These are phyloP conservation scores for Thysanoteuthis rhombus DNA, from an alignment of 2,888 invertebrate species.

Conservation along the genomic window DNA sequence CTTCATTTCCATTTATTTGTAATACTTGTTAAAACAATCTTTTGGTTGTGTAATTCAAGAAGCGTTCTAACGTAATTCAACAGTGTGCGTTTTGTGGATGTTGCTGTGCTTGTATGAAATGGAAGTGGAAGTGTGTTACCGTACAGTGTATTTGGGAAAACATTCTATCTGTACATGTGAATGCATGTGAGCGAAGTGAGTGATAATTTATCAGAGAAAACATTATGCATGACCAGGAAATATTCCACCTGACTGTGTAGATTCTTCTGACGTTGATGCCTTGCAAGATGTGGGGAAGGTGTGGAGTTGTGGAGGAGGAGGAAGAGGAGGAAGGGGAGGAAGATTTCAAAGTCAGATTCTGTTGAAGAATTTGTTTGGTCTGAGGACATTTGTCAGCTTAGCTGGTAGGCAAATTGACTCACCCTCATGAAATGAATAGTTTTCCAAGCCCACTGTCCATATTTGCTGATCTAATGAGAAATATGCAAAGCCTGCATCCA, in stretches of 20 bases:
- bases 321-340: not conserved
- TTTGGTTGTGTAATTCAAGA: too few relatives aligned
- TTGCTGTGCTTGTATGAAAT: too few relatives aligned
- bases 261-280: not conserved
- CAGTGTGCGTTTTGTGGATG: too few relatives aligned
- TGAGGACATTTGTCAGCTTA: not conserved
- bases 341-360: not conserved
- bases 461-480: not conserved
- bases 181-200: not conserved
- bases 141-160: not conserved
- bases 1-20: too few relatives aligned
- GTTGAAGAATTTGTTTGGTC: slow-evolving; percentile 12
- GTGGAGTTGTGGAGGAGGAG: not conserved
- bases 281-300: not conserved
- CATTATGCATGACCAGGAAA: not conserved
- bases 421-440: not conserved
- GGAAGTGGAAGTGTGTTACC: not conserved
- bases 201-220: slow-evolving; percentile 12
- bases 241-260: slow-evolving; percentile 12
- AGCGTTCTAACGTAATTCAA: too few relatives aligned
- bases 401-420: not conserved
- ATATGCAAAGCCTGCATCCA: not conserved
- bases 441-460: not conserved
- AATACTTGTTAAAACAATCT: too few relatives aligned
- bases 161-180: not conserved